Evolutionary conservation across 2,888 invertebrate genomes (phyloP), one percentile per base, ranked within the genome.

Genomic region (Thecophora atra): DNA sequence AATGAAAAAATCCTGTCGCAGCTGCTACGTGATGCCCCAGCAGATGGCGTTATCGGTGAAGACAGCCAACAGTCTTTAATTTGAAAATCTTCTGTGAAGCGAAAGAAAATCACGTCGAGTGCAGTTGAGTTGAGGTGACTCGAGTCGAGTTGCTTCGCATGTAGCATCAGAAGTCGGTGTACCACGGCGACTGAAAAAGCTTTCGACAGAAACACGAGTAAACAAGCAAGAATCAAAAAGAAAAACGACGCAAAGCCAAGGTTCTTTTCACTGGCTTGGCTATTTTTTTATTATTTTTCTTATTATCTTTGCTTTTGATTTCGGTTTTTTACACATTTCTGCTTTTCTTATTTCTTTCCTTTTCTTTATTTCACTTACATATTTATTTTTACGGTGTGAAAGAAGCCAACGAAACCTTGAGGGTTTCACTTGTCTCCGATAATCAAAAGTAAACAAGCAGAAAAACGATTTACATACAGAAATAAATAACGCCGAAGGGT

Each of bases 1-100:
- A 76, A 77, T 77, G 77, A 76, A 75, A 77, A 77, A 77, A 76
- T 76, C 75, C 73, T 74, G 75, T 73, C 72, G 44, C 60, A 21
- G 58, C 44, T 28, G 37, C 37, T 51, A 19, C 42, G 19, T 24
- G 24, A n/a, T n/a, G n/a, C n/a, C 15, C 60, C 19, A 60, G 42
- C 72, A 67, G 67, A 30, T 67, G 30, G 56, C 37, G 21, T 19
- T 30, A 3, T 17, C 44, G 44, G 44, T 13, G 62, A 51, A 60
- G 60, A 30, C 44, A 37, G 37, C 6, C 15, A 47, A 6, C 8
- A n/a, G 15, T 47, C 47, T 47, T 47, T 47, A 47, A 47, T 47
- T 17, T n/a, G 17, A 47, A 47, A 6, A 47, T n/a, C 47, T 30
- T 30, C 30, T 7, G 47, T 11, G 47, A 28, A 26, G 58, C 17